Percentiles rank a stretch among this genome's conserved stretches.
phyloP scores from a whole-genome alignment of 2,888 invertebrate genomes.

The Liposcelis brunnea region DNA sequence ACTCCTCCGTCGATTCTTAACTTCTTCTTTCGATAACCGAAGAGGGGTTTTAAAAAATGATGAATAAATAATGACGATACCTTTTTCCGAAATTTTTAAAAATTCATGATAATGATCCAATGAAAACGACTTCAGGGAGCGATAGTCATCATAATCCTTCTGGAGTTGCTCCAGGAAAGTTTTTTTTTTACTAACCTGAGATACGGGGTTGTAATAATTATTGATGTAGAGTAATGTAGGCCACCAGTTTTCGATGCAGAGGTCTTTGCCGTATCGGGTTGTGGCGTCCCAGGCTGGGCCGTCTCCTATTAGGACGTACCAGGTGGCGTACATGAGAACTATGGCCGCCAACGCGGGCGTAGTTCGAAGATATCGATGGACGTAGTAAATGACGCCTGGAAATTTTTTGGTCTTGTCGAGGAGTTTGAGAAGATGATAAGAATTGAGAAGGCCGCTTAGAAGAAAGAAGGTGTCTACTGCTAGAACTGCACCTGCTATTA shows the following conservation, averaged over 20 bases:
- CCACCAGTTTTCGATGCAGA: constrained; percentile 18
- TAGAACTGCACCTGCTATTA: constrained; percentile 26
- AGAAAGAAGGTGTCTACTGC: constrained; percentile 23
- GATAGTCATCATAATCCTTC: too few species aligned
- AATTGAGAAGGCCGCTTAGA: constrained; percentile 21
- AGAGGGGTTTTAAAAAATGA: too few species aligned
- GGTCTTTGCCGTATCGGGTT: constrained; percentile 13
- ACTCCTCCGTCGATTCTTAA: background rate
- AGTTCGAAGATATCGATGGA: constrained; percentile 29
- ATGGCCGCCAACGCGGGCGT: constrained; percentile 36
- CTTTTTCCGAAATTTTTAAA: too few species aligned
- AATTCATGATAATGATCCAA: too few species aligned
- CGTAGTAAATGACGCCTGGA: constrained; percentile 25
- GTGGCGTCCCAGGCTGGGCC: constrained; percentile 18
- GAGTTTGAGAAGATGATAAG: constrained; percentile 19
- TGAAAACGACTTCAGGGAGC: too few species aligned
- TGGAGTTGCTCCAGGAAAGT: background rate
- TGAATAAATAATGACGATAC: too few species aligned
- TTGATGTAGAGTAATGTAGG: constrained; percentile 18
- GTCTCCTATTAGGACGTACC: constrained; percentile 26
- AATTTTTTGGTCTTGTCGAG: constrained; percentile 19
- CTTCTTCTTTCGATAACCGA: too few species aligned
- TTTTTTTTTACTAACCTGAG: constrained; percentile 13
- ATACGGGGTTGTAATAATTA: constrained; percentile 16
- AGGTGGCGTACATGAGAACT: constrained; percentile 30